Percentiles rank a stretch among this genome's conserved stretches.
Evolutionary conservation across 2,797 vertebrate genomes (phyloP).

Genomic region (Phyllotis vaccarum): DNA sequence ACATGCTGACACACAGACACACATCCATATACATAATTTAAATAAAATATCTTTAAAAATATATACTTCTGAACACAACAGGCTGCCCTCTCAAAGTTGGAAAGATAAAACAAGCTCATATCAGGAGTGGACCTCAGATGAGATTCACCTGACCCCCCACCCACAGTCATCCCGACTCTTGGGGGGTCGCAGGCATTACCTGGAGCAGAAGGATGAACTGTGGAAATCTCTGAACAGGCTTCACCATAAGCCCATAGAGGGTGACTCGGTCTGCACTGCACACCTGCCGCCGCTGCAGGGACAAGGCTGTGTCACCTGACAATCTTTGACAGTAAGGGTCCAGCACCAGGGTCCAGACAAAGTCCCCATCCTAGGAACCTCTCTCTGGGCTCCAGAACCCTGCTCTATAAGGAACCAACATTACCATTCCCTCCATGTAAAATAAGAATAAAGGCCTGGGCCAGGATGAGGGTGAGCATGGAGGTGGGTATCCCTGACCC

Average conservation of each 20-base stretch:
- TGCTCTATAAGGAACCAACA: neutral
- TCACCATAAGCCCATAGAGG: conserved; percentile 98
- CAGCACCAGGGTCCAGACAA: accelerated
- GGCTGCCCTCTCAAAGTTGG: neutral
- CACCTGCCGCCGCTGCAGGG: conserved; percentile 93
- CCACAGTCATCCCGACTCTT: neutral
- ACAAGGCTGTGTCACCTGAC: accelerated
- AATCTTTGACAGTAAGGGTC: neutral
- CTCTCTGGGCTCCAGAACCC: neutral
- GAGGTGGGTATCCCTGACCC: neutral
- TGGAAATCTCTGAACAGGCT: conserved; percentile 98
- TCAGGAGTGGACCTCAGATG: accelerated
- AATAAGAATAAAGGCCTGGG: neutral
- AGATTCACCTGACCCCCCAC: accelerated
- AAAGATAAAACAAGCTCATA: neutral
- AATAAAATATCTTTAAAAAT: neutral
- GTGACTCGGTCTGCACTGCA: conserved; percentile 96
- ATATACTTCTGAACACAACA: neutral
- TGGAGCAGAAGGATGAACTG: conserved; percentile 98
- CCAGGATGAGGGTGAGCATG: accelerated
- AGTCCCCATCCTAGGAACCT: neutral
- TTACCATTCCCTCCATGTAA: neutral
- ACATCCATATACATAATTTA: neutral
- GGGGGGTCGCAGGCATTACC: conserved; percentile 83
- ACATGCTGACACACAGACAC: neutral